Evolutionary conservation across 1,140 invertebrate genomes (phyloP).

Genomic region (Aphaenogaster floridana): DNA sequence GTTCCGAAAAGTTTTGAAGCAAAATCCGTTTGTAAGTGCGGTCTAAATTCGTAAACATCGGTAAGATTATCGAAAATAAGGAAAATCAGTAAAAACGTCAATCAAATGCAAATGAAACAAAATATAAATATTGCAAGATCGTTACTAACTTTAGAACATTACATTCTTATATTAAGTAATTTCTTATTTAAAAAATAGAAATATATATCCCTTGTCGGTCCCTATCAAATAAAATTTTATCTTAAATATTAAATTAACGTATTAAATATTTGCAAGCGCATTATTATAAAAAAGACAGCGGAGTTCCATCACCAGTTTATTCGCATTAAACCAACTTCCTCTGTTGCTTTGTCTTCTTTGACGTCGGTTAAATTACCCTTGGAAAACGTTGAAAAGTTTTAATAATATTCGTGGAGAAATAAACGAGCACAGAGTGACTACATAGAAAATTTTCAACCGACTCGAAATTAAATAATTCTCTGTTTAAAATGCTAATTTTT

Average conservation of each 20-base stretch:
- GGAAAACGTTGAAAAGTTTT: constrained; percentile 59
- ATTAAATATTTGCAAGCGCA: constrained; percentile 35
- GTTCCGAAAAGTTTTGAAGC: constrained; percentile 27
- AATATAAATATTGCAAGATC: neutral
- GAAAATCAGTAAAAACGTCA: neutral
- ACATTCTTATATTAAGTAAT: neutral
- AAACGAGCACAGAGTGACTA: constrained; percentile 42
- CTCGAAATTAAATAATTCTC: constrained; percentile 55
- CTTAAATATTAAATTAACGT: constrained; percentile 26
- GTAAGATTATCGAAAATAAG: constrained; percentile 20
- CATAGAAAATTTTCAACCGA: constrained; percentile 32
- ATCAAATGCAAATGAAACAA: neutral
- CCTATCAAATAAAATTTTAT: constrained; percentile 17
- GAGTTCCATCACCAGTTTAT: constrained; percentile 42
- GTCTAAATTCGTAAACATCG: constrained; percentile 9
- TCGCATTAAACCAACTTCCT: constrained; percentile 47
- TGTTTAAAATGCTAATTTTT: constrained; percentile 21
- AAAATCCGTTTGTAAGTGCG: constrained; percentile 20
- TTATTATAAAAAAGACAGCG: constrained; percentile 26
- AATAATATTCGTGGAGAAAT: constrained; percentile 53
- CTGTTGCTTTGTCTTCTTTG: constrained; percentile 54
- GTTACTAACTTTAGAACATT: neutral
- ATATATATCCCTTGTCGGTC: neutral
- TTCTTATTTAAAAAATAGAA: constrained; percentile 11
- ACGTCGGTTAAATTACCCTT: constrained; percentile 58